Evolutionary conservation across 2,797 vertebrate species (phyloP).

Genomic region (Sternarchorhynchus goeldii): DNA sequence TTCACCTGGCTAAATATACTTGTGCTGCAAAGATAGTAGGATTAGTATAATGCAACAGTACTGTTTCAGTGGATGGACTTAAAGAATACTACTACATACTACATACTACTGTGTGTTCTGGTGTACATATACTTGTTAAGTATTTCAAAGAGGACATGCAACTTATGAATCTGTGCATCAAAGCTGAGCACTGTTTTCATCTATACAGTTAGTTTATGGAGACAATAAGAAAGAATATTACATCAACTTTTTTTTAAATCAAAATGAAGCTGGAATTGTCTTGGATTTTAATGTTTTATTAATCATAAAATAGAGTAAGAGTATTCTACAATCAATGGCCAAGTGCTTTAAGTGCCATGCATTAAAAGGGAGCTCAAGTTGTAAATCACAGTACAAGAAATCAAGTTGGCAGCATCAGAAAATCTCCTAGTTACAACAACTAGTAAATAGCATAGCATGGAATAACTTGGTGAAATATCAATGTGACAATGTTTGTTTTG

Average conservation of each 20-base stretch:
- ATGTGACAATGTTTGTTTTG: conserved; percentile 9
- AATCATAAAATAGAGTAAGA: conserved; percentile 37
- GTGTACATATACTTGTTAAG: not conserved
- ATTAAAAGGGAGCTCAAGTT: conserved; percentile 10
- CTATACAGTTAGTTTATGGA: too few species aligned
- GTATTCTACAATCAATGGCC: conserved; percentile 41
- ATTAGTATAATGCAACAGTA: conserved; percentile 48
- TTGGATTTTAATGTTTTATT: conserved; percentile 43
- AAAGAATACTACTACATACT: not conserved
- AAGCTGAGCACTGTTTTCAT: not conserved
- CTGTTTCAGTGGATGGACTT: conserved; percentile 27
- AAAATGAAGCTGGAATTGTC: not conserved
- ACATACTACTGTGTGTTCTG: not conserved
- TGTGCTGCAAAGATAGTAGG: conserved; percentile 31
- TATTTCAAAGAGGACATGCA: not conserved
- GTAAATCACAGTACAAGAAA: conserved; percentile 31
- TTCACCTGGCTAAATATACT: conserved; percentile 53
- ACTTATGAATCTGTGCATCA: not conserved
- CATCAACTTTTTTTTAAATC: not conserved
- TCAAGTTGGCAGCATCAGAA: conserved; percentile 39
- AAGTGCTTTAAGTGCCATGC: conserved; percentile 41
- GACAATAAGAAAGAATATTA: too few species aligned
- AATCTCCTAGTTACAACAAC: conserved; percentile 27
- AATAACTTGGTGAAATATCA: conserved; percentile 1
- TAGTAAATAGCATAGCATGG: conserved; percentile 5